Conservation (phyloP, 2,797 vertebrate genomes). For the Phrynocephalus guinanensis region DNA sequence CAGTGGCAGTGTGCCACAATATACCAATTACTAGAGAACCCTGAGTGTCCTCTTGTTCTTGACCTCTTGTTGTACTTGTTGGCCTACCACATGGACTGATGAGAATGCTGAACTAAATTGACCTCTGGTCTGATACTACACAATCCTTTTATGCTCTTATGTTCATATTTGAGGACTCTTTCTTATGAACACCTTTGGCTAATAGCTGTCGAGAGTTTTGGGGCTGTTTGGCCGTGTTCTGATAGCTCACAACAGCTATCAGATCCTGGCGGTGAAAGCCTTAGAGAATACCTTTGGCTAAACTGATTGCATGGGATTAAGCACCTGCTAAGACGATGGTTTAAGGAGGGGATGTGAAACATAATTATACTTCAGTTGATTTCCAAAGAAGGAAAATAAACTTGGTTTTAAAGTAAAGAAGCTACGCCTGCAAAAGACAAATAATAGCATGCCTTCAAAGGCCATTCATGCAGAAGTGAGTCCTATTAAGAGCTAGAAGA, state of each 20-base stretch:
- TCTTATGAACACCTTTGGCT: background rate
- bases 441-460: background rate
- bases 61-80: background rate
- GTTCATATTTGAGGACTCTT: background rate
- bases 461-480: background rate
- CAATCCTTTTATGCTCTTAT: background rate
- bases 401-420: no score
- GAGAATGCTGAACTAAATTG: background rate
- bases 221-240: no score
- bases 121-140: background rate
- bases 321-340: background rate
- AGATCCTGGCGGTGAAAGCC: no score
- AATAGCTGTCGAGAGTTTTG: no score
- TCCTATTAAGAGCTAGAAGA: background rate
- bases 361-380: background rate
- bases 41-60: background rate
- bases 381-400: background rate
- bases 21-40: background rate
- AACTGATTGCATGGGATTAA: background rate
- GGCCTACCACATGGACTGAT: background rate
- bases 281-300: no score
- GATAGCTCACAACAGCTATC: no score
- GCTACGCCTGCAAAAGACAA: no score
- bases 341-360: background rate
- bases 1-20: background rate